These are phyloP conservation scores for Brachionus calyciflorus DNA, from an alignment of 1,140 invertebrate species.

Conservation along the genomic window DNA sequence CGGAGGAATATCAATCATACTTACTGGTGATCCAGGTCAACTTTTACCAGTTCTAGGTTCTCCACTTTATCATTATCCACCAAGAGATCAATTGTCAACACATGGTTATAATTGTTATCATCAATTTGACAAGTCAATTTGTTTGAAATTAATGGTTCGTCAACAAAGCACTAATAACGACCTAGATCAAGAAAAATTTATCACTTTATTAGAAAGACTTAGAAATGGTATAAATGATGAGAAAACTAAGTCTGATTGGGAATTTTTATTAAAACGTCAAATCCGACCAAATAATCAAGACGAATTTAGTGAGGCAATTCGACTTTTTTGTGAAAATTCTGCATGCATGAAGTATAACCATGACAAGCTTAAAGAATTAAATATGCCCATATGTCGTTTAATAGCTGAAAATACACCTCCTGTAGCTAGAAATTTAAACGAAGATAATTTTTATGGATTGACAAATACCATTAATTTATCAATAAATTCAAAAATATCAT, in stretches of 20 bases:
- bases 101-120: neutral
- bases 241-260: neutral
- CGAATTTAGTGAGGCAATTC: too few relatives aligned
- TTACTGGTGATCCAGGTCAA: too few relatives aligned
- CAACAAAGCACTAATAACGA: neutral
- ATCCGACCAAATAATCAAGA: neutral
- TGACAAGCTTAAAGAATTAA: neutral
- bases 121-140: neutral
- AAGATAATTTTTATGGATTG: slow-evolving; percentile 23
- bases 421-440: neutral
- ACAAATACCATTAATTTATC: neutral
- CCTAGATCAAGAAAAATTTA: neutral
- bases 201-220: neutral
- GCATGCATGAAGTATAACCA: neutral
- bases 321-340: neutral
- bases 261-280: slow-evolving; percentile 3
- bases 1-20: too few relatives aligned
- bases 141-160: neutral
- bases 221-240: neutral
- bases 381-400: neutral
- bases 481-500: neutral
- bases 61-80: neutral
- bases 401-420: neutral
- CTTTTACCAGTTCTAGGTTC: too few relatives aligned
- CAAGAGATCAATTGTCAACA: neutral